Evolutionary conservation across 2,888 invertebrate species (phyloP).

Genomic region (Julus scandinavius): DNA sequence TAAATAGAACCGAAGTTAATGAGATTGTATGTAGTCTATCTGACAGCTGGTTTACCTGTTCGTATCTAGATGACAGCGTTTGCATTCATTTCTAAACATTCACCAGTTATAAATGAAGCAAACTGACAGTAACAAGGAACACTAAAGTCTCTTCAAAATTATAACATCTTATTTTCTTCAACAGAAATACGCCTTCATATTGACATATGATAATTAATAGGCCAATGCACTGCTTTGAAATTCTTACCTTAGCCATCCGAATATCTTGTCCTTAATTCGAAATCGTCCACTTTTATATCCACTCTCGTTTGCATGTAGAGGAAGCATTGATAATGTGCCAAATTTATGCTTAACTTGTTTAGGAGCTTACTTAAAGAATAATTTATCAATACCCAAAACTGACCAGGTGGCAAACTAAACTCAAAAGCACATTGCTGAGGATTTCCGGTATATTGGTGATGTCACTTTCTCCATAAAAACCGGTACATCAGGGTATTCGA

Average conservation of each 20-base stretch:
- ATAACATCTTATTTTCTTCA: neutral
- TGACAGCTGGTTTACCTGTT: neutral
- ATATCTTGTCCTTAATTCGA: slow-evolving; percentile 56
- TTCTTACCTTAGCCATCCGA: slow-evolving; percentile 56
- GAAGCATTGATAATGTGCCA: slow-evolving; percentile 54
- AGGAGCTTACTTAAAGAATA: neutral
- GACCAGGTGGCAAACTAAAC: slow-evolving; percentile 6
- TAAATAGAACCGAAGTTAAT: neutral
- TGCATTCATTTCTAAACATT: neutral
- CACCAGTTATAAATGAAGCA: neutral
- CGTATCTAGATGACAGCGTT: neutral
- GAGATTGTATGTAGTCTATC: neutral
- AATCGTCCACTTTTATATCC: slow-evolving; percentile 56
- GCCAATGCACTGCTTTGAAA: neutral
- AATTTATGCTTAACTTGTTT: neutral
- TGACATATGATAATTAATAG: slow-evolving; percentile 25
- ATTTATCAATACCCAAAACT: neutral
- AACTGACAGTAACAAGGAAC: neutral
- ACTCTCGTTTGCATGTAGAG: slow-evolving; percentile 56
- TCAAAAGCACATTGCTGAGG: slow-evolving; percentile 11
- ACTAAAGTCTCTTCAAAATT: neutral
- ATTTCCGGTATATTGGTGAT: slow-evolving; percentile 19
- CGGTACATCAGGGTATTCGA: neutral
- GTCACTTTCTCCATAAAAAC: neutral
- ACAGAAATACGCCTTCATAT: neutral